Evolutionary conservation across 2,113 vertebrate species (phyloP), one percentile per base, ranked within the genome.

Genomic region (Calidris pugnax): DNA sequence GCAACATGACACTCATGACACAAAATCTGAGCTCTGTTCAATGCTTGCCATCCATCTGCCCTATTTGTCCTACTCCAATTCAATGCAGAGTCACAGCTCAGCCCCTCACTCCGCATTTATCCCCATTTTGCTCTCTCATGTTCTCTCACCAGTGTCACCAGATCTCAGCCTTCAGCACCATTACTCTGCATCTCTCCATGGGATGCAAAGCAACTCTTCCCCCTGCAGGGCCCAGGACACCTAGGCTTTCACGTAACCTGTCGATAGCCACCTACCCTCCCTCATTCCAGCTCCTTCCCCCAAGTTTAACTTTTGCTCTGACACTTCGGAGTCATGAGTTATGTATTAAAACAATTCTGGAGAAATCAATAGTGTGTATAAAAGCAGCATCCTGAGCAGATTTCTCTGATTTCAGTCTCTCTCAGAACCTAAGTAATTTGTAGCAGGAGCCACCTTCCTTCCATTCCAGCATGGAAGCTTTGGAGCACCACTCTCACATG

Each of bases 21-120:
- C n/a, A 62, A 37, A 74, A 24, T 12, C 41, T 22, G 21, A 62
- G 41, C 55, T 33, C 20, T 20, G 27, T 27, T 62, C 87, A 39
- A 8, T 6, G 5, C 7, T 55, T 24, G 55, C 55, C 7, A 1
- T n/a, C 55, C 48, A 50, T 27, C 79, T 73, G 37, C 56, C 47
- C 66, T 12, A 4, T 39, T 21, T 9, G 30, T 47, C 37, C 51
- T 39, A 18, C 43, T n/a, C 24, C 18, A 32, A 71, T 35, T 62
- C 73, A 62, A 21, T 1, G 2, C 9, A 30, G 0, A 2, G 51
- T 21, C 2, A 1, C 59, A 79, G 45, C 30, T 67, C 39, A 73
- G 60, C 53, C 32, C 37, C 59, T 62, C 26, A 7, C 24, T 27
- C 51, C 28, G 10, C 14, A 6, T 51, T 30, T 78, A 53, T 28